Base-by-base conservation (phyloP, 2,888 invertebrate genomes). In the Chromoteleia sp. region DNA sequence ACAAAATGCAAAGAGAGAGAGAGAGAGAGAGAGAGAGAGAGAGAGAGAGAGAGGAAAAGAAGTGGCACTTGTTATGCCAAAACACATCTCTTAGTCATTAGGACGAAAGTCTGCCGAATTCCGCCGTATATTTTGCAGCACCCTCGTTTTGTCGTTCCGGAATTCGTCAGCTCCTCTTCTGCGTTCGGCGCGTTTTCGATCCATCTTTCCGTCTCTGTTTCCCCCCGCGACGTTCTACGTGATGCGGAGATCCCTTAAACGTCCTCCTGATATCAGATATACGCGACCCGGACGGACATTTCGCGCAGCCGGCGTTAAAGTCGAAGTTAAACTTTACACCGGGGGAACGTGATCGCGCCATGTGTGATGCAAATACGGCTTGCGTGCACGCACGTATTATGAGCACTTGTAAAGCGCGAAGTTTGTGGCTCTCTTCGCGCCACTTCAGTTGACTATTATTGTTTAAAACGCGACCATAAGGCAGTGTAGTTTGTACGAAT, bases 281-380 rank as follows among this genome's bases (percentile, higher is more conserved):
- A 85, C 82, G 85, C 87, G 82, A 77, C 79, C 84, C 85, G 76
- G 76, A 84, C 81, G 86, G 90, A 91, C 91, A 91, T 91, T 91
- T 85, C 86, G 89, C 84, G 85, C 91, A 91, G 88, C 91, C 91
- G 91, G 91, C 84, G 90, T 90, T 87, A 84, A 85, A 86, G 83
- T 87, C 86, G 84, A 88, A 90, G 90, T 91, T 89, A 84, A 90
- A 91, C 88, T 91, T 91, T 90, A 91, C 88, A 89, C 86, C 87
- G 73, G 80, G 83, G 83, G 84, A 80, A 87, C 88, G 86, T 87
- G 87, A 88, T 86, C 84, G 87, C 87, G 75, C 87, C 88, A 90
- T 88, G 88, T 91, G 91, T 89, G 88, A 88, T 85, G 84, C 86
- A 85, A 87, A 87, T 86, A 85, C 84, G 84, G 67, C 74, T 78